Base-by-base conservation (phyloP, 1,140 invertebrate genomes). In the Scaptomyza montana region DNA sequence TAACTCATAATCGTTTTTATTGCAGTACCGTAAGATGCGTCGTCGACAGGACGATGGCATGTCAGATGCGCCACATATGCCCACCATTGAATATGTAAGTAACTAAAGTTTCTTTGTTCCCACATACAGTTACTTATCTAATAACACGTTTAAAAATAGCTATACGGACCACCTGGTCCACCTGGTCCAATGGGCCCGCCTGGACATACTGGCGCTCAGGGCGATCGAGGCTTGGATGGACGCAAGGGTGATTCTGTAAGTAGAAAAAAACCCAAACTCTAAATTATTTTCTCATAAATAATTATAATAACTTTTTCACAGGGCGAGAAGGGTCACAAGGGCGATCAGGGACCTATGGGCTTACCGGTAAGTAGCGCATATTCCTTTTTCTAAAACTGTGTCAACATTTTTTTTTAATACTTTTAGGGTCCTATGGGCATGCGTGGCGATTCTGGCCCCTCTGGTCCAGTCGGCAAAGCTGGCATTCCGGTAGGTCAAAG, bases 271-370 rank as follows among this genome's bases (percentile, higher is more conserved):
- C 73, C 56, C 78, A 61, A 21, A 94, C 94, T 46, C 92, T 47
- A 19, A 7, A 12, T 13, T 4, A 5, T 2, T 10, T 33, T 56
- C 36, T 5, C 39, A 3, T 3, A 25, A 25, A 43, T 5, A 21
- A 28, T 33, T 2, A 13, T 10, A 13, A 10, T n/a, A 25, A 16
- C 7, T n/a, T 46, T n/a, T 62, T 19, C n/a, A 12, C 69, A 98
- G 97, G 98, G 98, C 77, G 96, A 97, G 76, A 97, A 97, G 93
- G 98, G 97, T 57, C 94, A 94, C 53, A 97, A 96, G 93, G 98
- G 98, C 59, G 97, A 98, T 93, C 95, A 96, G 54, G 98, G 98
- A 81, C 97, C 97, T 54, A 98, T 98, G 97, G 98, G 98, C 92
- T 93, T 98, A 91, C 98, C 98, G 80, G 98, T 98, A 95, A 95